These are phyloP conservation scores for Potamilus streckersoni DNA, from an alignment of 1,140 invertebrate genomes.

Conservation along the genomic window DNA sequence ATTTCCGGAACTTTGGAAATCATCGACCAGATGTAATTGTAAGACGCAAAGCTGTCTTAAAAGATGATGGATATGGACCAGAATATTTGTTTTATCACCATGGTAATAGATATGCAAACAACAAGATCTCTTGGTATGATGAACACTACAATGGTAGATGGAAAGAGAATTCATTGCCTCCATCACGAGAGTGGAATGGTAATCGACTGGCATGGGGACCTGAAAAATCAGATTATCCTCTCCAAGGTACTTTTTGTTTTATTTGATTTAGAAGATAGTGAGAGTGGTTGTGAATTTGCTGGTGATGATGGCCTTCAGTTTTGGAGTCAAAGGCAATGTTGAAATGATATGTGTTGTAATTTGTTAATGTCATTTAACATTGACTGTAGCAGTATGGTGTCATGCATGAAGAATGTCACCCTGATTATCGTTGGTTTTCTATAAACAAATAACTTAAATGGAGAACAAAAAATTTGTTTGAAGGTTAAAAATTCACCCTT, in stretches of 20 bases:
- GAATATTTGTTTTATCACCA: constrained; percentile 57
- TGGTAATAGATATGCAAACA: constrained; percentile 56
- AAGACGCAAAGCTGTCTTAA: constrained; percentile 46
- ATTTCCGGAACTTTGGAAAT: constrained; percentile 49
- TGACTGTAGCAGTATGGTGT: no score
- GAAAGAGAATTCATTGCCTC: constrained; percentile 51
- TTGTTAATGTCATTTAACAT: no score
- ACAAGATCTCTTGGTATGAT: constrained; percentile 64
- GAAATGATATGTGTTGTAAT: no score
- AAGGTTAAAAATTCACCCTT: no score
- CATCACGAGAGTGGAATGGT: constrained; percentile 54
- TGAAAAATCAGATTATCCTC: constrained; percentile 59
- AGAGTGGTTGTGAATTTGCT: neutral
- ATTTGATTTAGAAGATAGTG: neutral
- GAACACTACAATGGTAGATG: constrained; percentile 62
- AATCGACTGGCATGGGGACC: constrained; percentile 55
- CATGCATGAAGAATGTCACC: no score
- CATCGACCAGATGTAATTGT: constrained; percentile 52
- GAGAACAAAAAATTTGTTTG: no score
- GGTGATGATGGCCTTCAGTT: no score
- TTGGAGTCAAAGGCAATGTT: no score
- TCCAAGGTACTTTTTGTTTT: constrained; percentile 48
- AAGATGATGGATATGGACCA: constrained; percentile 52
- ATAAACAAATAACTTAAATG: no score
- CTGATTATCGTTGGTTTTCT: no score